Conservation (phyloP, 2,113 vertebrate species). For the Sceloporus tristichus region DNA sequence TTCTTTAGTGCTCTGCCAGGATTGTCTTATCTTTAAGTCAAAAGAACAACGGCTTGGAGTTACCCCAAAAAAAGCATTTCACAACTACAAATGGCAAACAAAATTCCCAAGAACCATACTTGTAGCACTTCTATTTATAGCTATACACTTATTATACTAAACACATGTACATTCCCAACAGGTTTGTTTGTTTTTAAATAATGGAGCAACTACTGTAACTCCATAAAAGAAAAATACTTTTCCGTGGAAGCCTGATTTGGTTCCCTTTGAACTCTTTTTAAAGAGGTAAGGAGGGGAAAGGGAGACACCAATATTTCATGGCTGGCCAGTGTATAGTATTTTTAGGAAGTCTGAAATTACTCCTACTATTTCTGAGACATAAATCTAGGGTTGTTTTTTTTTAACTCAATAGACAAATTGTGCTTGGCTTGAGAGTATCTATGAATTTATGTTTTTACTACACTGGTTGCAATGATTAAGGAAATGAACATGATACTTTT, state of each 20-base stretch:
- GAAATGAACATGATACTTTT: slow-evolving; percentile 4
- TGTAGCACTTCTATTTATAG: slow-evolving; percentile 72
- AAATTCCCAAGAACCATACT: slow-evolving; percentile 74
- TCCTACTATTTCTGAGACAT: slow-evolving; percentile 66
- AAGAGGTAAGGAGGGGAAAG: slow-evolving; percentile 28
- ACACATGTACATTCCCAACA: slow-evolving; percentile 64
- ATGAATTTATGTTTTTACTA: slow-evolving; percentile 31
- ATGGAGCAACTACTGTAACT: slow-evolving; percentile 44
- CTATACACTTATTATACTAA: slow-evolving; percentile 65
- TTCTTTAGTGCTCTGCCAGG: slow-evolving; percentile 81
- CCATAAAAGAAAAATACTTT: slow-evolving; percentile 23
- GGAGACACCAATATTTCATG: slow-evolving; percentile 68
- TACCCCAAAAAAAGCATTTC: slow-evolving; percentile 79
- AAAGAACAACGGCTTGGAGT: slow-evolving; percentile 80
- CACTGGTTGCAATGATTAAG: slow-evolving; percentile 49
- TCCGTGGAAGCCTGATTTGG: slow-evolving; percentile 46
- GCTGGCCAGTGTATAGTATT: slow-evolving; percentile 71
- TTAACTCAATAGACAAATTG: slow-evolving; percentile 10
- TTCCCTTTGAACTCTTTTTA: slow-evolving; percentile 35
- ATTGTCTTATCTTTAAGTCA: slow-evolving; percentile 81
- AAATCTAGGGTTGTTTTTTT: slow-evolving; percentile 17
- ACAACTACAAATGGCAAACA: slow-evolving; percentile 76
- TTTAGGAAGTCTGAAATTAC: slow-evolving; percentile 74
- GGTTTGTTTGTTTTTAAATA: slow-evolving; percentile 45
- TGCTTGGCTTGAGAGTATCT: slow-evolving; percentile 35